These are phyloP conservation scores for Bergia sp. DNA, from an alignment of 92 coral and sea anemone species.

Conservation along the genomic window DNA sequence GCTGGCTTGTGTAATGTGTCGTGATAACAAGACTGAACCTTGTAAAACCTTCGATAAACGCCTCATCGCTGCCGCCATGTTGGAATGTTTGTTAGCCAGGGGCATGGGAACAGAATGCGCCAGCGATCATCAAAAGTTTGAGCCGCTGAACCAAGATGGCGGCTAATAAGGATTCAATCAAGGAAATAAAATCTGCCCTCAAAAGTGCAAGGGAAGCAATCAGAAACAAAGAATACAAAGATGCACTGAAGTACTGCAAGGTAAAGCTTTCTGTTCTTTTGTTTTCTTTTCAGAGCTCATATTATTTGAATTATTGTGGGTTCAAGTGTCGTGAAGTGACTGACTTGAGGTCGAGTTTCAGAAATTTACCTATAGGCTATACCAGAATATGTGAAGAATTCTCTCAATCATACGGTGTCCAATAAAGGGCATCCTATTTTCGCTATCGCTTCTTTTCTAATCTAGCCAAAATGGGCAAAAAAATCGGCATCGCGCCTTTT, in stretches of 20 bases:
- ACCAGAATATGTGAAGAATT: too few relatives aligned
- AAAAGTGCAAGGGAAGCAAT: constrained; percentile 92
- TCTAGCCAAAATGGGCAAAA: too few relatives aligned
- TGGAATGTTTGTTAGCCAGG: not conserved
- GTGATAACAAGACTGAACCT: not conserved
- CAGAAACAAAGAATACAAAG: constrained; percentile 88
- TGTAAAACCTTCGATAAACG: not conserved
- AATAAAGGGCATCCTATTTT: too few relatives aligned
- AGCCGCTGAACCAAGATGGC: constrained; percentile 26
- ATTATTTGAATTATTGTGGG: not conserved
- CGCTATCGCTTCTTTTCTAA: too few relatives aligned
- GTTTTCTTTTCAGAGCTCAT: not conserved
- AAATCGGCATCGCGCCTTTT: too few relatives aligned
- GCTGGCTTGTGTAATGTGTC: not conserved
- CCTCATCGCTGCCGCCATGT: constrained; percentile 26
- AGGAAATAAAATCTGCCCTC: constrained; percentile 78
- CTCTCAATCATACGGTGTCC: too few relatives aligned
- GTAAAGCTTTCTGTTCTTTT: constrained; percentile 38
- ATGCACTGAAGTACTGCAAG: constrained; percentile 97
- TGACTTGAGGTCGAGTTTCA: not conserved
- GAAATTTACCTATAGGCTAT: too few relatives aligned
- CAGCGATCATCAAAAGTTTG: constrained; percentile 11
- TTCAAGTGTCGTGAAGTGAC: not conserved
- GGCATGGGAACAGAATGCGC: constrained; percentile 19
- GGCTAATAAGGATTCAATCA: constrained; percentile 77